phyloP scores from a whole-genome alignment of 2,888 invertebrate genomes.

The Scrobipalpa costella region DNA sequence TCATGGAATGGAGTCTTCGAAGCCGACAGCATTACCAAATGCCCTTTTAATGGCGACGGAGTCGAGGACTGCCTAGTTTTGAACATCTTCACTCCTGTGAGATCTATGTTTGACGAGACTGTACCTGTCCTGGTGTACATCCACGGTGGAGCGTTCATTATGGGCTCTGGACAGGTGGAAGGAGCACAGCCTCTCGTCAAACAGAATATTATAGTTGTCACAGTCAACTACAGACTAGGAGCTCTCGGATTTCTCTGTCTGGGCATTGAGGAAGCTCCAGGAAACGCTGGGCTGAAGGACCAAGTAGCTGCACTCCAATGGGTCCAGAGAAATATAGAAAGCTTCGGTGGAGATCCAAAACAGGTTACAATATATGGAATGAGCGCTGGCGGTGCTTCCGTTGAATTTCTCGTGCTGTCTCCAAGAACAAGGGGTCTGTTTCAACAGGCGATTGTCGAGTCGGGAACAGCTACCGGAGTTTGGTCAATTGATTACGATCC shows the following conservation, averaged over 20 bases:
- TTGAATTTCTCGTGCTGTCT: conserved; percentile 45
- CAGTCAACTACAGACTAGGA: conserved; percentile 48
- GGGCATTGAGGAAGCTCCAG: conserved; percentile 45
- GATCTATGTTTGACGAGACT: conserved; percentile 23
- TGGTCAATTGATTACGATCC: conserved; percentile 43
- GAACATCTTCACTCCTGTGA: conserved; percentile 47
- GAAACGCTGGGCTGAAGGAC: conserved; percentile 51
- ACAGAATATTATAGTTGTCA: conserved; percentile 44
- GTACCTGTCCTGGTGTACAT: conserved; percentile 45
- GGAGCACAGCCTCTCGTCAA: conserved; percentile 44
- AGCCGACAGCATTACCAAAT: conserved; percentile 42
- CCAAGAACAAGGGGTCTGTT: conserved; percentile 44
- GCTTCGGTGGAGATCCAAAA: conserved; percentile 51
- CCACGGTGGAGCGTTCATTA: conserved; percentile 45
- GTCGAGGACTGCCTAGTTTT: conserved; percentile 49
- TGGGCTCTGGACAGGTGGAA: conserved; percentile 40
- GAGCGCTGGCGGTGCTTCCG: conserved; percentile 52
- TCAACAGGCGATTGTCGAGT: conserved; percentile 46
- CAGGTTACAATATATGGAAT: conserved; percentile 53
- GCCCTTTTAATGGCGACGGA: conserved; percentile 45
- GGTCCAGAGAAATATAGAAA: conserved; percentile 45
- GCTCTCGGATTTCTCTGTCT: conserved; percentile 47
- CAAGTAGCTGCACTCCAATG: conserved; percentile 47
- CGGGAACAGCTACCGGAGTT: conserved; percentile 40
- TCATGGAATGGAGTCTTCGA: conserved; percentile 42